These are phyloP conservation scores for Eupithecia pulchellata DNA, from an alignment of 2,888 invertebrate genomes.

Conservation along the genomic window DNA sequence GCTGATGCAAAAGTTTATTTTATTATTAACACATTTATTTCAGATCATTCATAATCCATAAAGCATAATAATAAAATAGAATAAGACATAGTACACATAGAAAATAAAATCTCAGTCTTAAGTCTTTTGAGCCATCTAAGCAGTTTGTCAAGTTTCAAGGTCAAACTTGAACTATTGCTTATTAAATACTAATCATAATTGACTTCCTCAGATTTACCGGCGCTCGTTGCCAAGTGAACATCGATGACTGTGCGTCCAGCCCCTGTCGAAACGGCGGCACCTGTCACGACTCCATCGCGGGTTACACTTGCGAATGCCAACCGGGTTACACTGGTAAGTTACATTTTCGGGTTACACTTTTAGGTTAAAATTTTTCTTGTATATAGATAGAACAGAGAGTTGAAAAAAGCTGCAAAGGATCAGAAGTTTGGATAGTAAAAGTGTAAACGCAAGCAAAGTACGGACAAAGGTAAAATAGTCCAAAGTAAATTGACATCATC, in stretches of 20 bases:
- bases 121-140: no score
- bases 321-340: constrained; percentile 91
- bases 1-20: neutral
- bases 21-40: no score
- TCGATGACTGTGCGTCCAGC: constrained; percentile 94
- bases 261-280: constrained; percentile 96
- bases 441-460: neutral
- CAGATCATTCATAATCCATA: no score
- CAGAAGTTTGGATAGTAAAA: neutral
- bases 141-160: no score
- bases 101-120: no score
- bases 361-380: constrained; percentile 49
- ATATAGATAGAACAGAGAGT: neutral
- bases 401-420: neutral
- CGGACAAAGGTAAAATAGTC: neutral
- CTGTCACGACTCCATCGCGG: constrained; percentile 95
- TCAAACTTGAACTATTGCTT: neutral
- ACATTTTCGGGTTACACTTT: constrained; percentile 91
- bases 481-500: neutral
- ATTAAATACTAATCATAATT: neutral
- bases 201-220: constrained; percentile 88
- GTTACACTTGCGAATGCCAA: constrained; percentile 96
- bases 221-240: constrained; percentile 94
- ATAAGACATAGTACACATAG: no score
- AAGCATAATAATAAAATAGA: no score